Base-by-base conservation (phyloP, 1,140 invertebrate genomes). In the Sitodiplosis mosellana region DNA sequence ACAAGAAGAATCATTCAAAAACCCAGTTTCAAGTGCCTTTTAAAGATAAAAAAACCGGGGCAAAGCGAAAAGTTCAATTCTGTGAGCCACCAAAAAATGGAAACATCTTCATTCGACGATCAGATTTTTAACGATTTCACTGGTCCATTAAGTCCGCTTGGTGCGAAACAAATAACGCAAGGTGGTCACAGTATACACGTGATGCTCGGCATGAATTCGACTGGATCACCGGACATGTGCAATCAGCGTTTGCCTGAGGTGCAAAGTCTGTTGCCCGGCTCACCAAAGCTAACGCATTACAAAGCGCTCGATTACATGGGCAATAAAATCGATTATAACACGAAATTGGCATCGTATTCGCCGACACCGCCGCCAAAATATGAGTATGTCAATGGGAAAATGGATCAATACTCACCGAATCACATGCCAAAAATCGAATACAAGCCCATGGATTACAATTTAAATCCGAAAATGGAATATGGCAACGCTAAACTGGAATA, bases 101-200 rank as follows among this genome's bases (percentile, higher is more conserved):
- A 83, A 60, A 76, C 79, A 55, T 72, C 72, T 42, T 71, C 74
- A 22, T 84, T 82, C 65, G 81, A 83, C 56, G 81, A 83, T 59
- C 75, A 78, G 53, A 76, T 80, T 55, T 83, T 83, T 58, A 69
- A 71, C 49, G 80, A 86, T 57, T 84, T 83, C 60, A 53, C 56
- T 36, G 57, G 58, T 38, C 57, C 59, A 2, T 42, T 65, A 11
- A 60, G 63, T 53, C 59, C 63, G 2, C 47, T 64, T 43, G 63
- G 59, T 49, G 53, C 54, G 15, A 66, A 66, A 22, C 60, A 57
- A 59, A 61, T 61, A 40, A 67, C 65, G 12, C 56, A 65, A 7
- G 69, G 69, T 12, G 72, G 76, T 44, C 76, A 78, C 56, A 75
- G 73, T 48, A 77, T 77, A 45, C 75, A 81, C 56, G 80, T 83